These are phyloP conservation scores for Teleogryllus occipitalis DNA, from an alignment of 1,140 invertebrate species.

Conservation along the genomic window DNA sequence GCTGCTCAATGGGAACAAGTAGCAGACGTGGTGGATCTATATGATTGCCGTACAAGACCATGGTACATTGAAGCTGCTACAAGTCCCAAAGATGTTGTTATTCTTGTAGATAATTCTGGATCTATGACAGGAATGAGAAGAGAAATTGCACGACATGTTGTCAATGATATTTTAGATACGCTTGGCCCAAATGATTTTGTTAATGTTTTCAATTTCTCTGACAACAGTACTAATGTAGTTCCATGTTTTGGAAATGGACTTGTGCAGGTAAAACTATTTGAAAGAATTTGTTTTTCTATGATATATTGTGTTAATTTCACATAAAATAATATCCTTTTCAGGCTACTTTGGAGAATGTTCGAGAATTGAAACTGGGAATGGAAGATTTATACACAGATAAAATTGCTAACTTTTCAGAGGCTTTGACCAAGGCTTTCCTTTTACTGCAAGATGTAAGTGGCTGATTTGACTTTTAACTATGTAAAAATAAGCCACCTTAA, in stretches of 20 bases:
- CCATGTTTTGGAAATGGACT: constrained; percentile 81
- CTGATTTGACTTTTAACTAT: neutral
- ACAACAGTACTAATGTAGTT: constrained; percentile 66
- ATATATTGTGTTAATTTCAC: neutral
- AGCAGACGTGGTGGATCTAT: constrained; percentile 67
- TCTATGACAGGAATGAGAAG: constrained; percentile 85
- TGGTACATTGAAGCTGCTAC: constrained; percentile 97
- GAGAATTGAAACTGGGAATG: constrained; percentile 73
- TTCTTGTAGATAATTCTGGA: constrained; percentile 89
- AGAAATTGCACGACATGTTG: constrained; percentile 89
- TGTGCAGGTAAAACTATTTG: constrained; percentile 57
- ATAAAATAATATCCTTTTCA: constrained; percentile 34
- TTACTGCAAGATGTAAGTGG: constrained; percentile 49
- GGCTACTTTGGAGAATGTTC: constrained; percentile 82
- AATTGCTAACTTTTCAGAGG: constrained; percentile 91
- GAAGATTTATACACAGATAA: constrained; percentile 68
- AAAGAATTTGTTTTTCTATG: neutral
- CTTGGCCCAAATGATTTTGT: constrained; percentile 98
- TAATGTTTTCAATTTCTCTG: constrained; percentile 84
- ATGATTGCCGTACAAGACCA: constrained; percentile 76
- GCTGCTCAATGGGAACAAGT: constrained; percentile 20
- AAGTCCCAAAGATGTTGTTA: constrained; percentile 93
- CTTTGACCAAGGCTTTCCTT: constrained; percentile 83
- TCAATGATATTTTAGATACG: constrained; percentile 92
- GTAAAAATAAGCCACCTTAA: neutral